A percentile compares a stretch with the other conserved stretches of the same genome.
Conservation (phyloP, 2,797 vertebrate species). For the Coranthus polyacanthus region DNA sequence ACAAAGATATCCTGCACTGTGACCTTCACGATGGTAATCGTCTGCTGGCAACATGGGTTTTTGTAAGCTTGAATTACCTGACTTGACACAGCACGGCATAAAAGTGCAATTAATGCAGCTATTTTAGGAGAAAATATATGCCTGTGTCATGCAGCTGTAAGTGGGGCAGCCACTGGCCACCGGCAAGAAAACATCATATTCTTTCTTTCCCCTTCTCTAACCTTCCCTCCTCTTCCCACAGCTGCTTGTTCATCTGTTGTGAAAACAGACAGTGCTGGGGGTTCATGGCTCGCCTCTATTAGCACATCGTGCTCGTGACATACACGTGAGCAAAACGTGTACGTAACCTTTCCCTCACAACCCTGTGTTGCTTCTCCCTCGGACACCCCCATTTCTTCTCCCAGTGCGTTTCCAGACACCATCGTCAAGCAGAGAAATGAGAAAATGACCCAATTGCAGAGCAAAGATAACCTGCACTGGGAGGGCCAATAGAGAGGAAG, state of each 20-base stretch:
- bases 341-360: background rate
- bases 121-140: conserved; percentile 12
- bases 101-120: conserved; percentile 2
- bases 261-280: conserved; percentile 34
- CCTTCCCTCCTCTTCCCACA: conserved; percentile 28
- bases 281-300: conserved; percentile 5
- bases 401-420: conserved; percentile 19
- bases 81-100: conserved; percentile 13
- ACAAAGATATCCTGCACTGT: conserved; percentile 53
- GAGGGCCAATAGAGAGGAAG: conserved; percentile 2
- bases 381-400: background rate
- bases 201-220: conserved; percentile 23
- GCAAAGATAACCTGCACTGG: conserved; percentile 31
- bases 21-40: conserved; percentile 52
- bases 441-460: conserved; percentile 56
- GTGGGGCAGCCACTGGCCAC: too few relatives aligned
- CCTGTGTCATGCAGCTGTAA: conserved; percentile 36
- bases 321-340: background rate
- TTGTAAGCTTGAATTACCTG: conserved; percentile 10
- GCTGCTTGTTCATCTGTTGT: conserved; percentile 37
- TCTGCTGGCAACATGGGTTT: background rate
- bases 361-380: background rate
- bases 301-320: conserved; percentile 12
- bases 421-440: conserved; percentile 31
- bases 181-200: background rate